Evolutionary conservation across 2,797 vertebrate genomes (phyloP), one percentile per base, ranked within the genome.

Genomic region (Leptatherina wallacei): DNA sequence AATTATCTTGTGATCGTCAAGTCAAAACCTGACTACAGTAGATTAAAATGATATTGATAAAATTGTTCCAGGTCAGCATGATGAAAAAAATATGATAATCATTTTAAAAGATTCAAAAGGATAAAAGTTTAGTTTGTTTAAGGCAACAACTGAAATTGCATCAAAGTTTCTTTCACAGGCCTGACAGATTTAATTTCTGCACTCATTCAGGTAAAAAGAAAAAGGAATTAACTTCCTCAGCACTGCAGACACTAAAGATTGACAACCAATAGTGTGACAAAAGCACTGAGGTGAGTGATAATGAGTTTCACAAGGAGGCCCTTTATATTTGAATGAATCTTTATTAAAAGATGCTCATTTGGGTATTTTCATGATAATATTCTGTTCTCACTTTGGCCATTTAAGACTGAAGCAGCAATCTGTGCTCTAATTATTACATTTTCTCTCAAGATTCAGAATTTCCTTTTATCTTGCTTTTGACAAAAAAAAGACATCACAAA

Each of bases 401-500:
- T 54, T 59, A 54, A 52, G 11, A 70, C 54, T 64, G 69, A 78
- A 73, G 51, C 35, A 74, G 54, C 38, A 57, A 71, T 76, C 57
- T 61, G 33, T 61, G 51, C 1, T 0, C 47, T 47, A 54, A 35
- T 68, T 64, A 61, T 36, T 75, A 69, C 8, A 60, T 73, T 73
- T 69, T 51, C 40, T 71, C 20, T 44, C 16, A 35, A 67, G 71
- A 84, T 75, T 52, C 77, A 65, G 68, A 66, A 24, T 73, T 69
- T 61, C 10, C 13, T 68, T 81, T 60, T 35, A 61, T 78, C 79
- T 66, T 56, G 72, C 40, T 18, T 18, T 42, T 14, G 13, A 40
- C 14, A 40, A 11, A 13, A 47, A 85, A 76, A 83, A 73, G 36
- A 70, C 63, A 73, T 71, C 49, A 61, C 69, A 74, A 81, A 84